phyloP scores from a whole-genome alignment of 2,113 vertebrate species.

The Rhinoptilus africanus region DNA sequence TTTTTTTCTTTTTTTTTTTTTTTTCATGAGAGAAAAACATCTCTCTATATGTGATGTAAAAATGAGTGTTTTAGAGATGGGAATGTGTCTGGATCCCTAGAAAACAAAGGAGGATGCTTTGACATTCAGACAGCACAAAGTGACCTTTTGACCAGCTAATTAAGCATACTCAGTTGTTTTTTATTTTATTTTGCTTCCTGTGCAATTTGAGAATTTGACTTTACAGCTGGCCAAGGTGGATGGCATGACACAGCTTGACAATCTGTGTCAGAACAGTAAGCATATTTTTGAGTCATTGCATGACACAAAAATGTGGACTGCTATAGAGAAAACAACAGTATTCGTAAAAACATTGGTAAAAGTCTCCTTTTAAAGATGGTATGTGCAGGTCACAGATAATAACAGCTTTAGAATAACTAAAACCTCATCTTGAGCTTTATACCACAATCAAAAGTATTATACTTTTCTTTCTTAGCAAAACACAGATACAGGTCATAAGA shows the following conservation, averaged over 20 bases:
- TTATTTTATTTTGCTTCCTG: neutral
- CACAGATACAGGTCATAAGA: neutral
- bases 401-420: neutral
- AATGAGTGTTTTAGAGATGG: neutral
- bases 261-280: neutral
- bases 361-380: neutral
- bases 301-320: neutral
- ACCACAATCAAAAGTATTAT: neutral
- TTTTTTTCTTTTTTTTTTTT: neutral
- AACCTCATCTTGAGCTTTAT: neutral
- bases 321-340: neutral
- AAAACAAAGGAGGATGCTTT: neutral
- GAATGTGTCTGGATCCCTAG: neutral
- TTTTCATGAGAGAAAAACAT: neutral
- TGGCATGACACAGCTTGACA: neutral
- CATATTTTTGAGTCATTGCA: neutral
- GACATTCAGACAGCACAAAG: neutral
- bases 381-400: neutral
- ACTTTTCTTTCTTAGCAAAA: neutral
- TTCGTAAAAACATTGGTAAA: neutral
- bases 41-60: neutral
- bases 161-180: neutral
- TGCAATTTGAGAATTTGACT: neutral
- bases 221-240: neutral
- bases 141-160: constrained; percentile 17